These are phyloP conservation scores for Laspeyria flexula DNA, from an alignment of 2,888 invertebrate genomes.

Conservation along the genomic window DNA sequence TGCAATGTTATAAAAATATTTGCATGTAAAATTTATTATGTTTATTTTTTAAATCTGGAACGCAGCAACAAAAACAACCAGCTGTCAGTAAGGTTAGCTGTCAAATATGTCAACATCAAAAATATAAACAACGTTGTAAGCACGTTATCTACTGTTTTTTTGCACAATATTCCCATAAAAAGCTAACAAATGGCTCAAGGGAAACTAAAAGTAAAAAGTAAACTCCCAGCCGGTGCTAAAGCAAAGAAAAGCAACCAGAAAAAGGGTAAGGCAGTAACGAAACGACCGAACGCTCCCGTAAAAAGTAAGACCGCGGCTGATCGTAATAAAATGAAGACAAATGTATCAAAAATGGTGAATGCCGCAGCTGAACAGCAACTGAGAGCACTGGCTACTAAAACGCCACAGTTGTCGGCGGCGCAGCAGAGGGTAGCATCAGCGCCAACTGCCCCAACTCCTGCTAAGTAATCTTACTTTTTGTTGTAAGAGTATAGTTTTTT, in stretches of 20 bases:
- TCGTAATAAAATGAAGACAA: constrained; percentile 87
- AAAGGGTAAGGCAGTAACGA: constrained; percentile 82
- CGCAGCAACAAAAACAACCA: background rate
- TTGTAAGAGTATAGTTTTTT: background rate
- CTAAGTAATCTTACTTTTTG: constrained; percentile 54
- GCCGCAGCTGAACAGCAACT: constrained; percentile 89
- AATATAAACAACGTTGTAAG: background rate
- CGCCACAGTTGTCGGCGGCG: constrained; percentile 82
- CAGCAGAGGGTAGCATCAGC: constrained; percentile 74
- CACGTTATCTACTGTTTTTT: background rate
- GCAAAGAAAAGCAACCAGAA: constrained; percentile 84
- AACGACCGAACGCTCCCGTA: constrained; percentile 88
- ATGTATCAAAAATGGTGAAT: constrained; percentile 90
- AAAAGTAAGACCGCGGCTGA: constrained; percentile 87
- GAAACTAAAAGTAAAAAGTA: constrained; percentile 88
- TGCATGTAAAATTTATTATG: background rate
- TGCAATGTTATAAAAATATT: too few relatives aligned
- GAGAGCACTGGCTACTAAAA: constrained; percentile 83
- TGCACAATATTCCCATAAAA: constrained; percentile 2
- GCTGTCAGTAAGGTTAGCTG: background rate
- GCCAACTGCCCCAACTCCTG: constrained; percentile 72
- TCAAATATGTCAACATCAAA: constrained; percentile 7
- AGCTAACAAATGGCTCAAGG: constrained; percentile 88
- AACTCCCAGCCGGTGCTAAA: constrained; percentile 85
- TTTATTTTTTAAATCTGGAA: background rate